These are phyloP conservation scores for Intellagama lesueurii DNA, from an alignment of 2,797 vertebrate species.

Conservation along the genomic window DNA sequence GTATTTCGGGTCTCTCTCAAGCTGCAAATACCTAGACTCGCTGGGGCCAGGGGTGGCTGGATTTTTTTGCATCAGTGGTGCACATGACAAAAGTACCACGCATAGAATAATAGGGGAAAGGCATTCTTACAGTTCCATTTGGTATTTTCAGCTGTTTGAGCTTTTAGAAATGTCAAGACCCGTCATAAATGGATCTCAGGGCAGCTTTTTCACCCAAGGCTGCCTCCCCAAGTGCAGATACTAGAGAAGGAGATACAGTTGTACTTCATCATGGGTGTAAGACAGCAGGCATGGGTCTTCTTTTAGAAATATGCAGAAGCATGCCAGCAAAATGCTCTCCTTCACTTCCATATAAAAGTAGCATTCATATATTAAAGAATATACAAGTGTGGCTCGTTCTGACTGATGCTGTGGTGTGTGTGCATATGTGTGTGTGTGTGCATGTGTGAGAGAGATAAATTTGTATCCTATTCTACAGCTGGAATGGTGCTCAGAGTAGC, in stretches of 20 bases:
- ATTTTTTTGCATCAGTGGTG: background rate
- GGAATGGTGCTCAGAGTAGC: background rate
- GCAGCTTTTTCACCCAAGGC: background rate
- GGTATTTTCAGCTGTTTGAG: conserved; percentile 29
- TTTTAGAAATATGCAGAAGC: background rate
- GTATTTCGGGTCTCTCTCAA: conserved; percentile 15
- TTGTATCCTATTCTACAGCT: no score
- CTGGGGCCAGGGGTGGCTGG: background rate
- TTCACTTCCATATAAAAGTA: background rate
- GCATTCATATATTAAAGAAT: background rate
- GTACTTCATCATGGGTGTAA: background rate
- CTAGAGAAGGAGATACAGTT: background rate
- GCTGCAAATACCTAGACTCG: conserved; percentile 21
- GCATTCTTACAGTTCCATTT: background rate
- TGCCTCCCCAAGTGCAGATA: background rate
- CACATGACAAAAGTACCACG: background rate
- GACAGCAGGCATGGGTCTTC: background rate
- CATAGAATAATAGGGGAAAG: background rate
- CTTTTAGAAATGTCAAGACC: background rate
- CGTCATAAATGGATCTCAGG: background rate
- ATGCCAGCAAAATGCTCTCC: background rate
- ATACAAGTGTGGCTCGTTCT: background rate
- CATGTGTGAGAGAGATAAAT: no score
- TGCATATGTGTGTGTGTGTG: no score
- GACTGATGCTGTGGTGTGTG: no score